phyloP scores from a whole-genome alignment of 2,888 invertebrate species.

The Pyrgus malvae region DNA sequence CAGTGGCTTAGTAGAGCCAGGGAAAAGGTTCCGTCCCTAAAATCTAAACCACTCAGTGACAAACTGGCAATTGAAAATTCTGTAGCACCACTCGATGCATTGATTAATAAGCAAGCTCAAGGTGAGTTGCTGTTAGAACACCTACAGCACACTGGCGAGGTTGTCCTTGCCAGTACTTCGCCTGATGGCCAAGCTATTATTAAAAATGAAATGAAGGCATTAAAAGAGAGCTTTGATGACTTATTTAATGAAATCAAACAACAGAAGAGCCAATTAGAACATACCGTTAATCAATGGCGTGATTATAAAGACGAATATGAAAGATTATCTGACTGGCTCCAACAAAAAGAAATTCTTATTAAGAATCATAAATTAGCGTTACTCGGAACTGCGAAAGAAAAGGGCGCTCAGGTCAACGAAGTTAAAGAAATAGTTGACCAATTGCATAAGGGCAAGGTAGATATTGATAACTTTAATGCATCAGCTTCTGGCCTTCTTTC shows the following conservation, averaged over 20 bases:
- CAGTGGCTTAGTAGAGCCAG: constrained; percentile 93
- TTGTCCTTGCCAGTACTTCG: constrained; percentile 92
- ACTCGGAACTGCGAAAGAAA: constrained; percentile 89
- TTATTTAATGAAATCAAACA: constrained; percentile 92
- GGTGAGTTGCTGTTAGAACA: constrained; percentile 94
- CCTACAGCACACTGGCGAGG: constrained; percentile 93
- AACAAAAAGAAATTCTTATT: constrained; percentile 94
- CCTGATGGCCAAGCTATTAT: constrained; percentile 90
- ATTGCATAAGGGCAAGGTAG: constrained; percentile 88
- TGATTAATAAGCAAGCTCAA: constrained; percentile 94
- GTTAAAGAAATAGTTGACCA: constrained; percentile 89
- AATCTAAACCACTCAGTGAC: constrained; percentile 91
- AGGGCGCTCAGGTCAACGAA: constrained; percentile 91
- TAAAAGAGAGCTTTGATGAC: constrained; percentile 91
- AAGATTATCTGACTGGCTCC: constrained; percentile 94
- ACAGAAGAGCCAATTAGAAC: constrained; percentile 92
- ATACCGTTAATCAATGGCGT: constrained; percentile 91
- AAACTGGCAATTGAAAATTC: constrained; percentile 94
- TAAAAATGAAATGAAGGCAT: constrained; percentile 91
- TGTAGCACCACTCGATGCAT: constrained; percentile 91
- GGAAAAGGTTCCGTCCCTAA: constrained; percentile 93
- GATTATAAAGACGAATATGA: constrained; percentile 97
- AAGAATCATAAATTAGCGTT: constrained; percentile 94
- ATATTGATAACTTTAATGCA: constrained; percentile 92
- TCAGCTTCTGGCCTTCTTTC: constrained; percentile 88